These are phyloP conservation scores for Yasuhikotakia modesta DNA, from an alignment of 2,797 vertebrate genomes.

Conservation along the genomic window DNA sequence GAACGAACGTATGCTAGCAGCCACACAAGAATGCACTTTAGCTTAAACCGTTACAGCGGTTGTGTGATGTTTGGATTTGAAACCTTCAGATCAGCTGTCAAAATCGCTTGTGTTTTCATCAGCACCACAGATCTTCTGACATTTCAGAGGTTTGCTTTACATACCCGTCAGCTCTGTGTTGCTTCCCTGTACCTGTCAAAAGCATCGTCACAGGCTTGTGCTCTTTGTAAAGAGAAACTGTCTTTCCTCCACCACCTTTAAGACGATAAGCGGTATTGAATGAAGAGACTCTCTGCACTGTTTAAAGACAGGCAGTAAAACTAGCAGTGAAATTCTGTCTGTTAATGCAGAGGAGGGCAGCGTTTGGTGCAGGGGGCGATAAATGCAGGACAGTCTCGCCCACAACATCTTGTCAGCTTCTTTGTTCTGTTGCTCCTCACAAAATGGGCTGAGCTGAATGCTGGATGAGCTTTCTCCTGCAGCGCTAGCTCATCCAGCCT, in stretches of 20 bases:
- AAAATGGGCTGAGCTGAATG: constrained; percentile 11
- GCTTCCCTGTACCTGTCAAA: constrained; percentile 61
- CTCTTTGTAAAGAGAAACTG: constrained; percentile 81
- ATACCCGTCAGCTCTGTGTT: constrained; percentile 75
- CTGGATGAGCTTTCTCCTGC: constrained; percentile 9
- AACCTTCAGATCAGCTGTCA: constrained; percentile 80
- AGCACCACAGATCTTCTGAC: constrained; percentile 75
- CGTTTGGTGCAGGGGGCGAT: constrained; percentile 57
- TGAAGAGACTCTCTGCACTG: constrained; percentile 66
- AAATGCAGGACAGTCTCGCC: constrained; percentile 38
- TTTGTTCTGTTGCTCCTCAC: neutral
- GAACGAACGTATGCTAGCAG: constrained; percentile 34
- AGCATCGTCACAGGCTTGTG: constrained; percentile 70
- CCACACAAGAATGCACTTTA: constrained; percentile 26
- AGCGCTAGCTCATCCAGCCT: constrained; percentile 15
- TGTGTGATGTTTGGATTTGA: constrained; percentile 69
- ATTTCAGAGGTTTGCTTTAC: constrained; percentile 77
- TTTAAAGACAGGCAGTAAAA: constrained; percentile 67
- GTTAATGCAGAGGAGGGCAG: constrained; percentile 63
- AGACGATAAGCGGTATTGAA: constrained; percentile 78
- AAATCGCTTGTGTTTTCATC: constrained; percentile 69
- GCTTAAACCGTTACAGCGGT: constrained; percentile 60
- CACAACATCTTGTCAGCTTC: neutral
- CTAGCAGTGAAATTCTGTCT: constrained; percentile 56
- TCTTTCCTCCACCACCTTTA: constrained; percentile 78